A percentile compares a stretch with the other conserved stretches of the same genome.
Evolutionary conservation across 2,797 vertebrate genomes (phyloP).

Genomic region (Sebastes taczanowskii): DNA sequence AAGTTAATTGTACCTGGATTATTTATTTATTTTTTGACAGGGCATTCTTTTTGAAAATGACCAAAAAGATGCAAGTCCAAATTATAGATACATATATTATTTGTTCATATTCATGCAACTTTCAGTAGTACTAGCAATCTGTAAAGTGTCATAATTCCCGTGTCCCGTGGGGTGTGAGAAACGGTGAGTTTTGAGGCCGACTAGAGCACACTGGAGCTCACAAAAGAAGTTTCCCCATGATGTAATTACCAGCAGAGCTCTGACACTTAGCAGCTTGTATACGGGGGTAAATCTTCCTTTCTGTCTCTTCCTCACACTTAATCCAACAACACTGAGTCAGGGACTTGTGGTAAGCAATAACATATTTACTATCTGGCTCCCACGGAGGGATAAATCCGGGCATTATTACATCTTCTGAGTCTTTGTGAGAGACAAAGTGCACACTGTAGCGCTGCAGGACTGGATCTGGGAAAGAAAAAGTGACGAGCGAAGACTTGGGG

Average conservation of each 20-base stretch:
- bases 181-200: not conserved
- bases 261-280: constrained; percentile 9
- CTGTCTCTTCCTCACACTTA: constrained; percentile 17
- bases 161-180: not conserved
- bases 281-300: constrained; percentile 2
- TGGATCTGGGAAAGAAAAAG: constrained; percentile 32
- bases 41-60: not conserved
- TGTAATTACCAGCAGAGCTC: not conserved
- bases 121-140: not conserved
- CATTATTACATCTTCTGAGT: constrained; percentile 51
- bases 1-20: not conserved
- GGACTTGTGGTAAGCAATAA: constrained; percentile 39
- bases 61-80: not conserved
- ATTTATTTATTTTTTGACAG: not conserved
- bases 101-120: not conserved
- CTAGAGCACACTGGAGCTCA: not conserved
- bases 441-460: constrained; percentile 32
- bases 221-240: not conserved
- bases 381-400: constrained; percentile 38
- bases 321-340: constrained; percentile 36
- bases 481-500: not conserved
- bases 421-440: constrained; percentile 38
- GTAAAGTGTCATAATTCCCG: not conserved
- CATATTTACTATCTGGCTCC: constrained; percentile 54
- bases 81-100: not conserved